Evolutionary conservation across 1,140 invertebrate species (phyloP), one percentile per base, ranked within the genome.

Genomic region (Stegodyphus dumicola): DNA sequence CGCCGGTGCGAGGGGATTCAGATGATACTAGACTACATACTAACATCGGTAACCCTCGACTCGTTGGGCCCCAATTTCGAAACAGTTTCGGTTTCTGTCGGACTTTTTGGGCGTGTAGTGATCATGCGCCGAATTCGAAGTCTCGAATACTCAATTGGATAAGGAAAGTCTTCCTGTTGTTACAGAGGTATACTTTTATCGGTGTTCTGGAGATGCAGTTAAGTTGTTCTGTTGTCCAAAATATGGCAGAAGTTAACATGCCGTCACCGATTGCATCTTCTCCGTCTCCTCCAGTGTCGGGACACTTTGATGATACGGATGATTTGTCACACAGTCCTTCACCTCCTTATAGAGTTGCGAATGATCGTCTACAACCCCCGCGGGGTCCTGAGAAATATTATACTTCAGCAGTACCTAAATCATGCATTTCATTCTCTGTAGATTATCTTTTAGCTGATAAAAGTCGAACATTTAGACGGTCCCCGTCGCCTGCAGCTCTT

Each of bases 391-490:
- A 79, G 5, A 79, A 79, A 13, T 79, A 70, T n/a, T 79, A 56
- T 13, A 11, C 66, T 7, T 70, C 77, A 13, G 56, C 60, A 15
- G 10, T 53, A 9, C 73, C 78, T 3, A 81, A 81, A 51, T 81
- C 78, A 9, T 81, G 78, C 53, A 84, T 84, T 51, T 84, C 81
- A 9, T 84, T 84, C 52, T 84, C 81, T 10, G 81, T 84, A 33
- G 81, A 84, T 53, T 84, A 75, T 60, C 71, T 84, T 66, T 56
- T 84, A 6, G 73, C 73, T 7, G 81, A 84, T 56, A 76, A 69
- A 54, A 76, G 7, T n/a, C 76, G 53, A 84, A 76, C 73, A 9
- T 67, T 74, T 66, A 17, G 71, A 33, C 11, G 71, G 18, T 64
- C 60, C 49, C 70, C 80, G 15, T 75, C 70, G 17, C 70, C 69